phyloP scores from a whole-genome alignment of 2,113 vertebrate species.

The Lophura nycthemera region DNA sequence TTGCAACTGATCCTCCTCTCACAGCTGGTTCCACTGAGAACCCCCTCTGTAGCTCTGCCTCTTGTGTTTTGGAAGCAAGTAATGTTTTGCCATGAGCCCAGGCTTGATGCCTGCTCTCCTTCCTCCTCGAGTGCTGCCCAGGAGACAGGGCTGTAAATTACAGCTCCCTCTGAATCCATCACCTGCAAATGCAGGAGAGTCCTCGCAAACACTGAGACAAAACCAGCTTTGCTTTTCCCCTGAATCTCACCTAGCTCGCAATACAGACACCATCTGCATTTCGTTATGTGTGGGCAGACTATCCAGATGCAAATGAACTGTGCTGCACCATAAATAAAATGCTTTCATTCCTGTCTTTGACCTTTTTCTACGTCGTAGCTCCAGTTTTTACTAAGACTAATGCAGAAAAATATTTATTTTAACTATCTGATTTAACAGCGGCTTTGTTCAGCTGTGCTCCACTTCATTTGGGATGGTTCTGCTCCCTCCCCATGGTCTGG shows the following conservation, averaged over 20 bases:
- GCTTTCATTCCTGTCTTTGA: neutral
- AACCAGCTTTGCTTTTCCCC: slow-evolving; percentile 18
- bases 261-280: neutral
- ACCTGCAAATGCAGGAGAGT: neutral
- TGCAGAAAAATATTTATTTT: neutral
- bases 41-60: slow-evolving; percentile 19
- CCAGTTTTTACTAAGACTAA: neutral
- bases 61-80: neutral
- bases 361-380: neutral
- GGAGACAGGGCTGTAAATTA: slow-evolving; percentile 52
- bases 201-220: neutral
- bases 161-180: slow-evolving; percentile 49
- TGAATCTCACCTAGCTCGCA: neutral
- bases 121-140: slow-evolving; percentile 1
- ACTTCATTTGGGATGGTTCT: slow-evolving; percentile 14
- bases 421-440: neutral
- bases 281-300: slow-evolving; percentile 2
- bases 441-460: neutral
- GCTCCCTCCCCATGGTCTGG: neutral
- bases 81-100: neutral
- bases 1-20: neutral
- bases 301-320: neutral
- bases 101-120: neutral
- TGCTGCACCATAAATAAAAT: slow-evolving; percentile 18
- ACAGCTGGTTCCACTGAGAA: neutral